Conservation (phyloP, 2,113 vertebrate species). For the Hippocampus abdominalis region DNA sequence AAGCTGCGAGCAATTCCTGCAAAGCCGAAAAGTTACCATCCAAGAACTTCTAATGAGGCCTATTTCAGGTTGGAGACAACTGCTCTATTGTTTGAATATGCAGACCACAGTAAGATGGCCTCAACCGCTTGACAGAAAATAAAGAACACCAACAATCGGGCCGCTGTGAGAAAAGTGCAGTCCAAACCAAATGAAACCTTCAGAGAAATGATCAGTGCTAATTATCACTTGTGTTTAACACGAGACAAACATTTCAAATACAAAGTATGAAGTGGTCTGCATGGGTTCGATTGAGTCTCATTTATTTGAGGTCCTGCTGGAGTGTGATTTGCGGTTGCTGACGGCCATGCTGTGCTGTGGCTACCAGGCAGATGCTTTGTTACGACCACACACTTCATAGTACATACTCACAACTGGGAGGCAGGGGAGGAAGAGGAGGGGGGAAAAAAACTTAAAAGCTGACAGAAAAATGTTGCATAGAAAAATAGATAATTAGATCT, state of each 20-base stretch:
- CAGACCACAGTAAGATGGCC: constrained; percentile 26
- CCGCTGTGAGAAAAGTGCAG: constrained; percentile 23
- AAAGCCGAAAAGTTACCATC: constrained; percentile 22
- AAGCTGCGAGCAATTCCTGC: constrained; percentile 29
- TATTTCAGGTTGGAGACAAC: constrained; percentile 15
- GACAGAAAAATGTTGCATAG: constrained; percentile 42
- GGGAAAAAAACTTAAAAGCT: constrained; percentile 17
- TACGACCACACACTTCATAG: constrained; percentile 53
- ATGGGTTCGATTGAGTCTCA: constrained; percentile 52
- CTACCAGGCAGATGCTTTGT: constrained; percentile 62
- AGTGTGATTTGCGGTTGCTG: constrained; percentile 58
- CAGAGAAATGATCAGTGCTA: constrained; percentile 47
- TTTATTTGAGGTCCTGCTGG: constrained; percentile 61
- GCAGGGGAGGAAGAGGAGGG: not conserved
- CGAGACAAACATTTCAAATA: constrained; percentile 50
- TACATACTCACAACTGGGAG: constrained; percentile 30
- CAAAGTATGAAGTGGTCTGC: constrained; percentile 49
- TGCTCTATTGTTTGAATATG: constrained; percentile 2
- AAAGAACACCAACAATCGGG: constrained; percentile 20
- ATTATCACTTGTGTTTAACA: constrained; percentile 64
- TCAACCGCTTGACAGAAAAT: constrained; percentile 22
- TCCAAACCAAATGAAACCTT: constrained; percentile 37
- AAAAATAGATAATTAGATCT: constrained; percentile 65
- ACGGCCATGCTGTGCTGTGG: constrained; percentile 51
- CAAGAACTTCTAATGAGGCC: constrained; percentile 22